These are phyloP conservation scores for Dicranocentrus wangi DNA, from an alignment of 2,888 invertebrate species.

Conservation along the genomic window DNA sequence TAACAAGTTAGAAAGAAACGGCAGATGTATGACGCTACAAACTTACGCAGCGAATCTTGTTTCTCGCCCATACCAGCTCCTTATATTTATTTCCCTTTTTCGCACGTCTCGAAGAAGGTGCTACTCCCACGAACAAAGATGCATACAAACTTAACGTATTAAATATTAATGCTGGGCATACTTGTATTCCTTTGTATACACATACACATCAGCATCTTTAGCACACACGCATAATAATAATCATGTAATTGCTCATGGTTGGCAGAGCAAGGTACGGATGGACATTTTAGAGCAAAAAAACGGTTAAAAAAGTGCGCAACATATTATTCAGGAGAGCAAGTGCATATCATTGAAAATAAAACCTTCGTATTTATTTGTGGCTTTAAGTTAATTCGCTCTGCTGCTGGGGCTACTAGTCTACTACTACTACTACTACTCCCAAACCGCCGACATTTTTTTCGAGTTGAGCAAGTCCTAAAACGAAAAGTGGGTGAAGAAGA, in stretches of 20 bases:
- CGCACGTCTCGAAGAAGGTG: constrained; percentile 2
- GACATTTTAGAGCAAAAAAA: not conserved
- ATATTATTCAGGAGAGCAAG: not conserved
- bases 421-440: too few relatives aligned
- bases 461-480: constrained; percentile 20
- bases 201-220: too few relatives aligned
- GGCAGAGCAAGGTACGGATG: constrained; percentile 54
- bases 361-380: not conserved
- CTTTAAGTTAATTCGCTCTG: not conserved
- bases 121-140: not conserved
- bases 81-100: constrained; percentile 12
- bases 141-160: not conserved
- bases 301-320: not conserved
- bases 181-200: not conserved
- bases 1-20: constrained; percentile 19
- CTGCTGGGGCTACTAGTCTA: too few relatives aligned
- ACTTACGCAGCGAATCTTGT: constrained; percentile 6
- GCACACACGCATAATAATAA: too few relatives aligned
- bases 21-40: constrained; percentile 9
- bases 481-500: constrained; percentile 56
- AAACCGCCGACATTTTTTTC: constrained; percentile 10
- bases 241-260: constrained; percentile 47
- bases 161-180: not conserved
- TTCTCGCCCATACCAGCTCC: not conserved
- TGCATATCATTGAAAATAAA: constrained; percentile 21